Percentiles rank a stretch among this genome's conserved stretches.
phyloP scores from a whole-genome alignment of 2,888 invertebrate genomes.

The Lepidocyrtinus sp. region DNA sequence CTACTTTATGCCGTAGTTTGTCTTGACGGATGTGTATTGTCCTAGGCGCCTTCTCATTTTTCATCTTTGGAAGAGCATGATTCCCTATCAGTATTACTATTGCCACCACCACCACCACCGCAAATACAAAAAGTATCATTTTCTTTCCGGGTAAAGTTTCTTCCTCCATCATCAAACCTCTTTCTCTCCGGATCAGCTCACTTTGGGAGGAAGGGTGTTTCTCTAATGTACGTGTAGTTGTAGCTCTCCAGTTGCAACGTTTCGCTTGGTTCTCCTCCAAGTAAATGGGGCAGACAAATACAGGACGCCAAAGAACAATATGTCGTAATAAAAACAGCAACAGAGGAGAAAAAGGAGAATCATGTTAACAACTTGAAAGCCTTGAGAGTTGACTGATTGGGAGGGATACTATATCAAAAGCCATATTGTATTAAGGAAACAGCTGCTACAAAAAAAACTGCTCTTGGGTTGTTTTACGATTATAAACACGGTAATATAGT shows the following conservation, averaged over 20 bases:
- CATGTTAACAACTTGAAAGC: slow-evolving; percentile 43
- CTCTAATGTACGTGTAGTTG: background rate
- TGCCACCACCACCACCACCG: slow-evolving; percentile 2
- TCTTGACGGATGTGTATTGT: slow-evolving; percentile 43
- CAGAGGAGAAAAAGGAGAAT: slow-evolving; percentile 37
- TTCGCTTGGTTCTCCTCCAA: background rate
- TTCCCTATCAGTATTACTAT: background rate
- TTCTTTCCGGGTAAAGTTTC: slow-evolving; percentile 44
- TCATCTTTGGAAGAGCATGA: slow-evolving; percentile 17
- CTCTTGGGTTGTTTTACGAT: slow-evolving; percentile 3
- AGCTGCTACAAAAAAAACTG: slow-evolving; percentile 25
- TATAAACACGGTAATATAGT: slow-evolving; percentile 32
- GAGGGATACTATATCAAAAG: slow-evolving; percentile 22
- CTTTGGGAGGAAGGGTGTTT: slow-evolving; percentile 8
- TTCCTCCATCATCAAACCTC: slow-evolving; percentile 19
- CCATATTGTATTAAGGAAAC: slow-evolving; percentile 19
- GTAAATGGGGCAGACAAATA: slow-evolving; percentile 28
- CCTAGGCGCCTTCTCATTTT: slow-evolving; percentile 39
- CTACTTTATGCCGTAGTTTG: slow-evolving; percentile 23
- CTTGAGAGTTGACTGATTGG: slow-evolving; percentile 47
- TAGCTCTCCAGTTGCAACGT: background rate
- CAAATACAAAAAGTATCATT: slow-evolving; percentile 46
- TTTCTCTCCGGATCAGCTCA: slow-evolving; percentile 14
- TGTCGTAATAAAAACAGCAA: slow-evolving; percentile 46
- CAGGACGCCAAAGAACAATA: slow-evolving; percentile 33